Evolutionary conservation across 2,113 vertebrate genomes (phyloP), one percentile per base, ranked within the genome.

Genomic region (Struthidea cinerea): DNA sequence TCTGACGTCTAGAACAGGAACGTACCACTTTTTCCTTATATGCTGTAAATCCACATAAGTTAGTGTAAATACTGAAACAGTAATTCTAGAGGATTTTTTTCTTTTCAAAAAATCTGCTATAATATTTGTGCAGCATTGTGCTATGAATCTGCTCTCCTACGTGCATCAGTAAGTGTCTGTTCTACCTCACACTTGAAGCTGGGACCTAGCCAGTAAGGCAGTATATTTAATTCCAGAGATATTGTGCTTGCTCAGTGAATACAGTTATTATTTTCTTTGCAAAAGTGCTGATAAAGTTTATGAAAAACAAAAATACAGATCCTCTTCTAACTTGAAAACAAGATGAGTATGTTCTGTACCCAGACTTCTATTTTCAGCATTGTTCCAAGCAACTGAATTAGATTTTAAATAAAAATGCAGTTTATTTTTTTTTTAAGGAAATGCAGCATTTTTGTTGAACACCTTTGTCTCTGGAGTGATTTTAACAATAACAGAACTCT

Each of bases 231-330:
- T 95, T 95, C 82, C n/a, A 57, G 59, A 88, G 49, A 69, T 93
- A n/a, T 2, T 79, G 32, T 41, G 61, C 90, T 88, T 94, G 39
- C 70, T 75, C 78, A 68, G 60, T 82, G 56, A 89, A 82, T 84
- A 60, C 27, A 60, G 77, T 93, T 93, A 52, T 53, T 89, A 85
- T 95, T 93, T 93, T 74, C 52, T 76, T 88, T 85, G 78, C 49
- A 93, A 52, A 88, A 83, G 23, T 95, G 78, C 88, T 93, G 85
- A 90, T 95, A 87, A 94, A 79, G 84, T 81, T 94, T 73, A 59
- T n/a, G 56, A 91, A 90, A 88, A 93, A 9, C 61, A 60, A 91
- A 96, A 89, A 76, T 68, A 85, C 53, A 28, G 50, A 56, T 85
- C 32, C 26, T 80, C 63, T 94, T 67, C 86, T 70, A 84, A 57